Percentiles rank a stretch among this genome's conserved stretches.
These are phyloP conservation scores for Oreochromis aureus DNA, from an alignment of 2,113 vertebrate genomes.

Conservation along the genomic window DNA sequence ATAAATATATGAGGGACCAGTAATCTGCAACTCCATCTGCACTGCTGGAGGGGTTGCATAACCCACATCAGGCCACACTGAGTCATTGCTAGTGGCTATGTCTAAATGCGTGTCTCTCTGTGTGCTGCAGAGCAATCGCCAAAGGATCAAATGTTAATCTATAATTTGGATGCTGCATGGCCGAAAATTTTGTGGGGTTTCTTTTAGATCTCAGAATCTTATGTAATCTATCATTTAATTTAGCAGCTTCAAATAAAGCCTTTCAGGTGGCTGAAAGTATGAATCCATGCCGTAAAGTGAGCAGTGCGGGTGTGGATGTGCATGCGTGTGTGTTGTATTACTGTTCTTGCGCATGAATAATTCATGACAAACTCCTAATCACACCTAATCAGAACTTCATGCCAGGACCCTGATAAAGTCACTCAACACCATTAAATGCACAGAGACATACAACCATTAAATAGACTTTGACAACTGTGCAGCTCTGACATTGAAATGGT, in stretches of 20 bases:
- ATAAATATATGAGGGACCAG: constrained; percentile 37
- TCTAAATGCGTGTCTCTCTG: neutral
- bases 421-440: neutral
- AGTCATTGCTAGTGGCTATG: constrained; percentile 20
- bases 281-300: neutral
- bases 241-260: neutral
- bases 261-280: neutral
- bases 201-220: neutral
- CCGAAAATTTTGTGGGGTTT: neutral
- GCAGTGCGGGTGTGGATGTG: neutral
- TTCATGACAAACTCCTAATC: constrained; percentile 27
- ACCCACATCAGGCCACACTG: constrained; percentile 26
- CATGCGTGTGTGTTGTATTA: neutral
- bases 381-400: constrained; percentile 15
- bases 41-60: constrained; percentile 51
- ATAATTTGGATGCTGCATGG: neutral
- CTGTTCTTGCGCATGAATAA: neutral
- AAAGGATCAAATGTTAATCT: constrained; percentile 25
- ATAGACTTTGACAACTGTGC: constrained; percentile 2
- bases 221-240: neutral
- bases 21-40: constrained; percentile 64
- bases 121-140: neutral
- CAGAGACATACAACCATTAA: neutral
- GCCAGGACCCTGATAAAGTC: neutral
- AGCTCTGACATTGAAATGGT: constrained; percentile 1